Base-by-base conservation (phyloP, 2,888 invertebrate genomes). In the Peribatodes rhomboidaria region DNA sequence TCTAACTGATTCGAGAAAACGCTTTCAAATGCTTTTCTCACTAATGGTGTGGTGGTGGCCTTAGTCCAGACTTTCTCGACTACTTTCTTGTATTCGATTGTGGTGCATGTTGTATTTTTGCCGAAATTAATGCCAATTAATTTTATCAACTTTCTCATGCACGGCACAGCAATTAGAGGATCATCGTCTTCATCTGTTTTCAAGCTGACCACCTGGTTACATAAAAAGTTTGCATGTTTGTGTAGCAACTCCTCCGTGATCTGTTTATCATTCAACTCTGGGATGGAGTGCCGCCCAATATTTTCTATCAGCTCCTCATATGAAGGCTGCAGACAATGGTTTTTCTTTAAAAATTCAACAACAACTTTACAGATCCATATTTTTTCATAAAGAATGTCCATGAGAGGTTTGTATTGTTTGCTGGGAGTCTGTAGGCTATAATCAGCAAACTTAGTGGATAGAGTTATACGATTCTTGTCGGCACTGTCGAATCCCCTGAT, bases 41-140 rank as follows among this genome's bases (percentile, higher is more conserved):
- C 97, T 9, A 97, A 91, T 33, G 95, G 95, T 4, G 98, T 98
- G 0, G 97, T 97, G 0, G 97, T 96, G 0, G 97, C 97, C 86
- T 95, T 96, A 0, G 96, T 96, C 94, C 95, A 96, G 9, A 92
- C 89, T 31, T 94, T 93, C 79, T 94, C 94, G 63, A 94, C 93
- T 65, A 94, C 91, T 73, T 92, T 94, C 72, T 90, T 94, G 66
- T 90, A 94, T 75, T 94, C 90, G 39, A 94, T 90, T 81, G 94
- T 94, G 10, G 94, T 84, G 65, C 94, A 90, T 60, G 91, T 90
- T 83, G 90, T 94, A 70, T 94, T 89, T 78, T 95, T 95, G 1
- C 95, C 95, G 71, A 96, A 94, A 42, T 95, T 95, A 11, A 96
- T 96, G 18, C 97, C 97, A 79, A 97, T 96, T 61, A 97, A 88